Evolutionary conservation across 2,113 vertebrate species (phyloP), one percentile per base, ranked within the genome.

Genomic region (Aegotheles bennettii): DNA sequence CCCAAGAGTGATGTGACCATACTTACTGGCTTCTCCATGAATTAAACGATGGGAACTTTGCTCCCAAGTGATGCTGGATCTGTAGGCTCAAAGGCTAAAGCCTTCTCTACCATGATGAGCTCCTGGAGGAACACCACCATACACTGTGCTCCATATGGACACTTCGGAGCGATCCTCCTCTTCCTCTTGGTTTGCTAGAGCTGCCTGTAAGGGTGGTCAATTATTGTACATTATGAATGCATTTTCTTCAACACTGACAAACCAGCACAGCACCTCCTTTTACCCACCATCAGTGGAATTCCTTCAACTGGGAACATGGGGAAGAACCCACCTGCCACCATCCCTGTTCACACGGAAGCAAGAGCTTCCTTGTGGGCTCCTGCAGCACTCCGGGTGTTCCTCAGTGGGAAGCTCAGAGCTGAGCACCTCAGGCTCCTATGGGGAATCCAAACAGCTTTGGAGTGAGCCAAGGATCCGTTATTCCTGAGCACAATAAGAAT

Each of bases 131-230:
- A 13, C 35, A 5, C 3, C 42, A 1, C 29, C 1, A 18, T 5
- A 6, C 2, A 3, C 17, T 4, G 33, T 48, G 5, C 13, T 38
- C 42, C 3, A 1, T 11, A 5, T 0, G 59, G 31, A 45, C 43
- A 21, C 23, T 1, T 24, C 15, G 3, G 42, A 35, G 43, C 61
- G 20, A 24, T 4, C 28, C 36, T 43, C 28, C 50, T 38, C 25
- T 24, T 43, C 28, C 50, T 38, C 25, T 24, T 23, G 35, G 15
- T 14, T 33, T 57, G 70, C 60, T n/a, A 14, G 24, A 14, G 5
- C 35, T 25, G 35, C 61, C 51, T 12, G 0, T 5, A 16, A 16
- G 2, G 4, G 11, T 1, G 21, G 7, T 13, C 17, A 2, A 2
- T 25, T 38, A 10, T 2, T 6, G 38, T 11, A 33, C 21, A 2